These are phyloP conservation scores for Pandion haliaetus DNA, from an alignment of 2,113 vertebrate species.

Conservation along the genomic window DNA sequence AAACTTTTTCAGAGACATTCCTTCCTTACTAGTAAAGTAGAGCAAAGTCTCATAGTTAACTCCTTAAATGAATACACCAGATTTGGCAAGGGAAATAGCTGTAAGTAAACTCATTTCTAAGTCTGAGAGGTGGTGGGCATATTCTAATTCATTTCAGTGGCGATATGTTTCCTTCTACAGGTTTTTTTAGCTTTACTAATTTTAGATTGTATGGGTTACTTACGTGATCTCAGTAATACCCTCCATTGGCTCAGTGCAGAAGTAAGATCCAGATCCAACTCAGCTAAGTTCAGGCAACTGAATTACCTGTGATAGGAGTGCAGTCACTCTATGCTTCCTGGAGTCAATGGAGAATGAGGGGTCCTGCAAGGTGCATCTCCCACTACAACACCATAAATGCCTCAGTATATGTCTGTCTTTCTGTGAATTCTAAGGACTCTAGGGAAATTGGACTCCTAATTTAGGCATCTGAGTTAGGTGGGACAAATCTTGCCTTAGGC, in stretches of 20 bases:
- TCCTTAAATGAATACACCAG: neutral
- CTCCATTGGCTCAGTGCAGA: neutral
- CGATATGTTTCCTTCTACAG: fast-evolving
- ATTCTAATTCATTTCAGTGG: neutral
- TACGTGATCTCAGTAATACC: neutral
- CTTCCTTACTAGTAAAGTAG: neutral
- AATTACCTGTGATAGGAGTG: neutral
- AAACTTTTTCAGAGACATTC: neutral
- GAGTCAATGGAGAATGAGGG: neutral
- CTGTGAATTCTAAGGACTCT: neutral
- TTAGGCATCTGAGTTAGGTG: neutral
- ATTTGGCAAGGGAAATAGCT: neutral
- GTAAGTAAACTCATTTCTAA: neutral
- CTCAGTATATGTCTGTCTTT: neutral
- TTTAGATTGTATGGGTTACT: neutral
- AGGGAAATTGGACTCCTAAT: neutral
- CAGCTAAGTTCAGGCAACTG: neutral
- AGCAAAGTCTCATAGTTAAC: neutral
- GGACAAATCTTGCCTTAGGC: neutral
- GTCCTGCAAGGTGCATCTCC: neutral
- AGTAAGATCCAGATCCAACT: neutral
- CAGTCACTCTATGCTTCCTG: neutral
- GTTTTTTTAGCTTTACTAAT: neutral
- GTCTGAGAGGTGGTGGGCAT: neutral
- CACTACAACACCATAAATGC: neutral